Evolutionary conservation across 2,797 vertebrate species (phyloP), one percentile per base, ranked within the genome.

Genomic region (Varecia variegata): DNA sequence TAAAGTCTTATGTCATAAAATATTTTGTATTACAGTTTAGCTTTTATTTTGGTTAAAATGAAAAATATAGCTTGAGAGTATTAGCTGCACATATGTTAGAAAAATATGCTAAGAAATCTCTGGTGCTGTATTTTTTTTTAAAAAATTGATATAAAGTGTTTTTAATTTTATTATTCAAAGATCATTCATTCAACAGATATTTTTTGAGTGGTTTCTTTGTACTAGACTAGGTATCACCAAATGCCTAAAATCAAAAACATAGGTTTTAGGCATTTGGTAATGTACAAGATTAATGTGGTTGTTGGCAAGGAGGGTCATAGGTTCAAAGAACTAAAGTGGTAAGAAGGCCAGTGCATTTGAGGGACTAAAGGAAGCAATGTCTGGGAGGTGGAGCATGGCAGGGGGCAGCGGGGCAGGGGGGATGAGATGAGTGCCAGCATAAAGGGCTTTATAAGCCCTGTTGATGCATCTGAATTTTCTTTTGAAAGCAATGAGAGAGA

Each of bases 1-100:
- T 84, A 90, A 93, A 71, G n/a, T 67, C 20, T 32, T 47, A 77
- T 2, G n/a, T 67, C 23, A 93, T 50, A 54, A 92, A 85, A 71
- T 87, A 90, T 40, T 90, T 96, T 73, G 50, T 87, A 47, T 12
- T 52, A 3, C 35, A 89, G 13, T 54, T 83, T n/a, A 47, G 12
- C 70, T 38, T 76, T 47, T 30, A 84, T 38, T 79, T 73, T 87
- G 32, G 0, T 80, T 90, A 82, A 87, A 67, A 60, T 67, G 4
- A 73, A 35, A 80, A 79, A 62, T 73, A 74, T 32, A 7, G 18
- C 27, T 56, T n/a, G 2, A 50, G 27, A 76, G 0, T 56, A 1
- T 21, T 87, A 32, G n/a, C 3, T 79, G 11, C 3, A 30, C 54
- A 15, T 32, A 4, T 77, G 17, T 21, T 32, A 83, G 5, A 91